Evolutionary conservation across 2,888 invertebrate species (phyloP), one percentile per base, ranked within the genome.

Genomic region (Dryococelus australis): DNA sequence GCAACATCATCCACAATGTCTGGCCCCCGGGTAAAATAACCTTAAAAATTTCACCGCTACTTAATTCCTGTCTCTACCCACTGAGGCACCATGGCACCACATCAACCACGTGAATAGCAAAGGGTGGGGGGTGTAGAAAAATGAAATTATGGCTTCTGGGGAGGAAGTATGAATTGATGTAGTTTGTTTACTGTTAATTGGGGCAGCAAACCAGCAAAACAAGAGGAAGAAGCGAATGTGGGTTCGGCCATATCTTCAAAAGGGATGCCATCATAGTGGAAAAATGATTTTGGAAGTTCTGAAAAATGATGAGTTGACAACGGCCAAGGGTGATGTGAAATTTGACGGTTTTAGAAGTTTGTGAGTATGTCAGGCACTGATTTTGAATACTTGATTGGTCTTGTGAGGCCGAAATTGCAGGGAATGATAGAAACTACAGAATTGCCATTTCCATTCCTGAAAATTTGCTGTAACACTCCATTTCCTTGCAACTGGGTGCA

Each of bases 161-260:
- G 28, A 83, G 43, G 83, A 83, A 43, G 83, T 83, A 12, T 26
- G 35, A 13, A 8, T 27, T 83, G 83, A 13, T 83, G 27, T 27
- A 83, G 83, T 43, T 83, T 83, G 28, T 27, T 8, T 83, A 83
- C 35, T 28, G 24, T 35, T 13, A 83, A 65, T 65, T 65, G 65
- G 65, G 65, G 65, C 65, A 65, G 65, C 20, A 12, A 65, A 65
- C 65, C 10, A 43, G 43, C 12, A 20, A 83, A 28, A 27, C 16
- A 79, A 79, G 0, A 83, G 43, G 28, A 83, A 43, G 28, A 83
- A 83, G 43, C 28, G 27, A 24, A 27, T 83, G 28, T 83, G 83
- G 27, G 83, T 83, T 83, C 27, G 27, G 28, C 83, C 35, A 28
- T 83, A 83, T 24, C 83, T 83, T 83, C 83, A 83, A 83, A 83